Base-by-base conservation (phyloP, 1,140 invertebrate genomes). In the Temnothorax longispinosus region DNA sequence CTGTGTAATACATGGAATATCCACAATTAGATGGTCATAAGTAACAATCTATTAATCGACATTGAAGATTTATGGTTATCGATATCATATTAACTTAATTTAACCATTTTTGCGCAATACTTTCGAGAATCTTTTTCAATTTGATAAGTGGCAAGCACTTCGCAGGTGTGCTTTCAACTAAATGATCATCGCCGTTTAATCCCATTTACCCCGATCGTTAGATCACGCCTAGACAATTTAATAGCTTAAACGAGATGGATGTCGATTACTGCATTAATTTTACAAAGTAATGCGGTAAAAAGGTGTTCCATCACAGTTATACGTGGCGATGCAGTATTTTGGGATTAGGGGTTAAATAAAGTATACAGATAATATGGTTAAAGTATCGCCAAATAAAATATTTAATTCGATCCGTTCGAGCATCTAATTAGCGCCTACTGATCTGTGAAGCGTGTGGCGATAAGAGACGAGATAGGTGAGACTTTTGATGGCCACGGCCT, bases 151-250 rank as follows among this genome's bases (percentile, higher is more conserved):
- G 64, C 78, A 47, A 71, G 65, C 50, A 44, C 64, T 32, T 81
- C n/a, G 64, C 35, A 38, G 10, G 18, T 18, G 35, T 56, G 78
- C 78, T 81, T 81, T 81, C 62, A 71, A 44, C 21, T 58, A 58
- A 81, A 71, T 81, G 64, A 81, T 81, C 78, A 58, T 71, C 64
- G 13, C 35, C 77, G 10, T 71, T 81, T 81, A 81, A 81, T 71
- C 78, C 78, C 78, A 81, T 81, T 81, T 81, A 56, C 35, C n/a
- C 7, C 50, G 65, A 71, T 81, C 78, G 62, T 44, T 71, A 71
- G 65, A 69, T 81, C 78, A 81, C 78, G 65, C 74, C 82, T 85
- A 32, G 58, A 41, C 78, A 81, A 81, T 81, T 5, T 65, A 71
- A 71, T 21, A 54, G 35, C 38, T 71, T 21, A 81, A 71, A 71